Evolutionary conservation across 1,140 invertebrate species (phyloP).

Genomic region (Aphidius gifuensis): DNA sequence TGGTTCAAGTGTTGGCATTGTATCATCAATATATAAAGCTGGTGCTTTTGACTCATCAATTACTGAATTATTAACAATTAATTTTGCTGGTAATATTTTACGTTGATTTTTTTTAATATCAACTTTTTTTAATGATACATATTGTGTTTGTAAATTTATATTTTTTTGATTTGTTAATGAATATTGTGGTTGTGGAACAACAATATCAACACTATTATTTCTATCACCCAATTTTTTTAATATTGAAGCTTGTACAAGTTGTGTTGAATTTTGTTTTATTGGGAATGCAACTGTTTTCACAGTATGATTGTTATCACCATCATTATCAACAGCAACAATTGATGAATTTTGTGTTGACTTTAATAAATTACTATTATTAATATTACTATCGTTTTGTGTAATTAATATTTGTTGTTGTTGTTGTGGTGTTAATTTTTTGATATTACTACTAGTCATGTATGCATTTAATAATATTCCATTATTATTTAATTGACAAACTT

Average conservation of each 20-base stretch:
- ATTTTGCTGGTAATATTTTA: slow-evolving; percentile 25
- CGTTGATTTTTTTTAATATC: slow-evolving; percentile 16
- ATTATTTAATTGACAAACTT: no score
- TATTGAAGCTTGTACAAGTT: background rate
- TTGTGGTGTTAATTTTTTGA: no score
- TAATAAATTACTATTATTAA: no score
- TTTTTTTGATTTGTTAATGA: background rate
- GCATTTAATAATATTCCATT: no score
- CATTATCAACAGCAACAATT: no score
- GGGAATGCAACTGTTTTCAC: no score
- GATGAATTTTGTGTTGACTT: no score
- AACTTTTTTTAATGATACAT: slow-evolving; percentile 4
- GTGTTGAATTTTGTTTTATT: no score
- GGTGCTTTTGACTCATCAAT: background rate
- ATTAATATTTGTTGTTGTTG: no score
- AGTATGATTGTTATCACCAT: no score
- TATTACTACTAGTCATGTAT: no score
- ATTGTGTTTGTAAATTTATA: slow-evolving; percentile 2
- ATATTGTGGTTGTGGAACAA: slow-evolving; percentile 18
- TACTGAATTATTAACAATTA: background rate
- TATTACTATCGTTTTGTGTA: no score
- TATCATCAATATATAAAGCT: background rate
- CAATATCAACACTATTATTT: slow-evolving; percentile 10
- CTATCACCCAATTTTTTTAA: slow-evolving; percentile 3
- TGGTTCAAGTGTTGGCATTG: background rate